Evolutionary conservation across 1,140 invertebrate genomes (phyloP), one percentile per base, ranked within the genome.

Genomic region (Microplitis demolitor): DNA sequence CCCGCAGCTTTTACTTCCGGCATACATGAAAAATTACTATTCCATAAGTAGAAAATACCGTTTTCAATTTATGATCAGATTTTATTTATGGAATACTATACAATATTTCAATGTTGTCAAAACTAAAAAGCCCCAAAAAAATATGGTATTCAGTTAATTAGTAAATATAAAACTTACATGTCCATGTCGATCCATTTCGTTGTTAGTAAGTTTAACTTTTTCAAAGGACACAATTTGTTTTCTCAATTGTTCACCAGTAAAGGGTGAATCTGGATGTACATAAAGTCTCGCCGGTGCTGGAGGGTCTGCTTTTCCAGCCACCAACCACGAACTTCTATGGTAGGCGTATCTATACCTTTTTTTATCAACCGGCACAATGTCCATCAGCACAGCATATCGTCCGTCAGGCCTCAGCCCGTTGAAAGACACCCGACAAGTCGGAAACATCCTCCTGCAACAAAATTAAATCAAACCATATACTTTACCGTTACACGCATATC

Each of bases 151-250:
- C 13, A 50, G 4, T 8, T 54, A 54, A 54, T 14, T 35, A 53
- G 13, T 35, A n/a, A 2, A 11, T 33, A 66, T 54, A 53, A 13
- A 63, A 86, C 92, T 92, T 89, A 99, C 98, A 91, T 99, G 97
- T 88, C 97, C 97, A 84, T 96, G 95, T 86, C 98, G 97, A 87
- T 99, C 97, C 93, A 98, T 96, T 88, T 98, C 97, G 88, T 99
- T 99, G 89, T 99, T 99, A 83, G 98, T 99, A 74, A 99, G 91
- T 88, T 99, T 99, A 82, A 99, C 95, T 89, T 99, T 99, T 90
- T 99, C 98, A 88, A 99, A 99, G 77, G 97, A 98, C 78, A 99
- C 96, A 78, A 98, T 96, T 89, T 99, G 97, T 87, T 98, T 98
- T 75, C 93, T 88, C 11, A 99, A 90, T 85, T 98, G 96, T 83